A percentile compares a stretch with the other conserved stretches of the same genome.
Conservation (phyloP, 2,113 vertebrate genomes). For the Illadopsis cleaveri region DNA sequence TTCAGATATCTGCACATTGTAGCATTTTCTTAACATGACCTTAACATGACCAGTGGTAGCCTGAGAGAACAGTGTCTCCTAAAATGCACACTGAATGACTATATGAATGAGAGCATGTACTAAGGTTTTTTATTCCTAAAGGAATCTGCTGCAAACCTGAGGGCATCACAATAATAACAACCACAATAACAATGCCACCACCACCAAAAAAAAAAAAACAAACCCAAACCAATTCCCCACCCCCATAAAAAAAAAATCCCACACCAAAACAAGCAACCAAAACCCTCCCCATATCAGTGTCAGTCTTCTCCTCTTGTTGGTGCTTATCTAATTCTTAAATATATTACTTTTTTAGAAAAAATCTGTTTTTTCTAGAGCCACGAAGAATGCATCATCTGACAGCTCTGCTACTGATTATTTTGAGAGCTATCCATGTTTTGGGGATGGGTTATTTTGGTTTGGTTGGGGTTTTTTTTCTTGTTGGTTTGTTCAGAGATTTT, state of each 20-base stretch:
- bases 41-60: background rate
- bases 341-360: background rate
- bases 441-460: background rate
- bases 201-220: background rate
- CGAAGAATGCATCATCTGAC: background rate
- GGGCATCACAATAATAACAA: background rate
- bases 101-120: background rate
- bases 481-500: background rate
- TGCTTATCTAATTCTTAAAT: background rate
- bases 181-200: background rate
- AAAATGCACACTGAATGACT: background rate
- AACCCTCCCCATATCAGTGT: background rate
- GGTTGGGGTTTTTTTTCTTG: background rate
- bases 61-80: background rate
- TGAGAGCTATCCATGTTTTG: background rate
- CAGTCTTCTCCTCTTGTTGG: background rate
- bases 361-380: background rate
- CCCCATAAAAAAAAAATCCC: accelerated
- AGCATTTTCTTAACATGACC: background rate
- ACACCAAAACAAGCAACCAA: background rate
- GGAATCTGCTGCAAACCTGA: background rate
- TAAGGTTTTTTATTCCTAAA: background rate
- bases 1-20: background rate
- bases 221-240: too few relatives aligned
- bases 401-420: background rate